phyloP scores from a whole-genome alignment of 1,140 invertebrate genomes.

The Trichonephila inaurata region DNA sequence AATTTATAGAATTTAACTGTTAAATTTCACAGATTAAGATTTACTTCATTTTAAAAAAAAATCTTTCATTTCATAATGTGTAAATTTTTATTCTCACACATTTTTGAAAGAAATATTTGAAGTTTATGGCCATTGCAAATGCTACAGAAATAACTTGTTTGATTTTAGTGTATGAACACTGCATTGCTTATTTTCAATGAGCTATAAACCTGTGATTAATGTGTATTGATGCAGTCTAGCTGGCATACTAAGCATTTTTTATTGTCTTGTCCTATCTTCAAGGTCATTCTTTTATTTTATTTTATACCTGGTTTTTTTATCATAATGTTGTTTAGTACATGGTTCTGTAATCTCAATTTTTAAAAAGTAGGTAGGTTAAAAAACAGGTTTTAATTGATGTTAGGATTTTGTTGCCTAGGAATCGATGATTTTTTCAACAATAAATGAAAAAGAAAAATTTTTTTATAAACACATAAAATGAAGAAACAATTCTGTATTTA shows the following conservation, averaged over 20 bases:
- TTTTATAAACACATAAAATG: too few relatives aligned
- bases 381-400: background rate
- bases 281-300: constrained; percentile 12
- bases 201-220: constrained; percentile 3
- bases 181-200: background rate
- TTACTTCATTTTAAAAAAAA: too few relatives aligned
- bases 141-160: background rate
- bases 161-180: background rate
- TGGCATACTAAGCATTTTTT: background rate
- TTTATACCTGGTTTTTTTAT: background rate
- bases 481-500: too few relatives aligned
- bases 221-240: constrained; percentile 12
- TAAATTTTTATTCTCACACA: too few relatives aligned
- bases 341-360: background rate
- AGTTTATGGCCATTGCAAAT: too few relatives aligned
- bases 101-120: too few relatives aligned
- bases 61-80: too few relatives aligned
- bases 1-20: too few relatives aligned
- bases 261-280: constrained; percentile 9
- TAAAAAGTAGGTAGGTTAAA: background rate
- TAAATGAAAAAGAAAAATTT: too few relatives aligned
- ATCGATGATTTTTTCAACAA: too few relatives aligned
- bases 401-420: too few relatives aligned
- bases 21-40: too few relatives aligned
- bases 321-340: background rate